These are phyloP conservation scores for Drosophila repletoides DNA, from an alignment of 1,140 invertebrate species.

Conservation along the genomic window DNA sequence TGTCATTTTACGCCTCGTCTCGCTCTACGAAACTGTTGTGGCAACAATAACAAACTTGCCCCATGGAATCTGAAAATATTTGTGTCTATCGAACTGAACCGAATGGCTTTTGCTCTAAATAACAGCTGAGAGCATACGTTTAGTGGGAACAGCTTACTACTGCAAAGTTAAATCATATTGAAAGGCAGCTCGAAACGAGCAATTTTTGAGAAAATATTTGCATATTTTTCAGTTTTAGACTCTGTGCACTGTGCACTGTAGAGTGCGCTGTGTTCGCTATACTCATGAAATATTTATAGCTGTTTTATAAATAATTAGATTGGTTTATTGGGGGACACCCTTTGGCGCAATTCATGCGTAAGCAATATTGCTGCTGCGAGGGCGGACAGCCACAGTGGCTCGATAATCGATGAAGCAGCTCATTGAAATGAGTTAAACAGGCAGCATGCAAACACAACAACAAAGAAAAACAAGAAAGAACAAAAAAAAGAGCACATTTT, in stretches of 20 bases:
- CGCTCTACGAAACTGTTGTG: conserved; percentile 46
- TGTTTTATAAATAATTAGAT: conserved; percentile 61
- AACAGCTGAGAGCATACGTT: too few relatives aligned
- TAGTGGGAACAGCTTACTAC: too few relatives aligned
- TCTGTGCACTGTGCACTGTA: neutral
- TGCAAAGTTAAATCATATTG: too few relatives aligned
- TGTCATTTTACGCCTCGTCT: conserved; percentile 74
- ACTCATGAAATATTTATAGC: conserved; percentile 63
- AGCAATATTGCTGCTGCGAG: conserved; percentile 32
- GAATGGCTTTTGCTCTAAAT: too few relatives aligned
- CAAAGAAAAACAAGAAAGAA: conserved; percentile 11
- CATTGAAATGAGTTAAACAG: conserved; percentile 27
- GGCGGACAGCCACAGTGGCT: conserved; percentile 7
- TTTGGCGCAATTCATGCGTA: conserved; percentile 66
- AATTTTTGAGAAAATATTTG: too few relatives aligned
- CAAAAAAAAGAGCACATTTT: conserved; percentile 24
- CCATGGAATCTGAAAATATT: neutral
- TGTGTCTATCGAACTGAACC: neutral
- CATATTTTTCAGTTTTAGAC: neutral
- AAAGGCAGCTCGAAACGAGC: too few relatives aligned
- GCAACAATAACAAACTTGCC: conserved; percentile 45
- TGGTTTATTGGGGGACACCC: conserved; percentile 34
- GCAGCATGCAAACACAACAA: conserved; percentile 7
- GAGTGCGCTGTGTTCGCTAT: neutral
- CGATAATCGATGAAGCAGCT: conserved; percentile 36